Evolutionary conservation across 1,140 invertebrate genomes (phyloP).

Genomic region (Panulirus ornatus): DNA sequence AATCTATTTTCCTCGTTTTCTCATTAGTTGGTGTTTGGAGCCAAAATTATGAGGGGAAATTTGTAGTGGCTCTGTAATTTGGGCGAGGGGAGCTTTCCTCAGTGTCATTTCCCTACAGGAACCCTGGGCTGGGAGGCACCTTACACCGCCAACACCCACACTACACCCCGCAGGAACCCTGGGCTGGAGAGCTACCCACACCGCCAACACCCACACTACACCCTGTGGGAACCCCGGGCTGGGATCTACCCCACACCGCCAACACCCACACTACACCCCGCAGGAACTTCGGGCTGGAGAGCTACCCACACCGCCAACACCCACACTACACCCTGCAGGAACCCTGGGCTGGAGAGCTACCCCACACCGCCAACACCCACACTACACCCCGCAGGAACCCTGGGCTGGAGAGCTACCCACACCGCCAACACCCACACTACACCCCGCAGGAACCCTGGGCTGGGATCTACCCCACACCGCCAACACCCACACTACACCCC

Average conservation of each 20-base stretch:
- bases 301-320: not conserved
- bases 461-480: too few species aligned
- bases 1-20: constrained; percentile 70
- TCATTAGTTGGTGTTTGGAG: constrained; percentile 69
- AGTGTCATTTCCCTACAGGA: constrained; percentile 45
- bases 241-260: not conserved
- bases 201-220: not conserved
- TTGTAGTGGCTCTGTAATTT: constrained; percentile 67
- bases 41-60: constrained; percentile 69
- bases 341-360: too few species aligned
- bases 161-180: not conserved
- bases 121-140: too few species aligned
- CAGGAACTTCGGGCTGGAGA: not conserved
- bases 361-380: too few species aligned
- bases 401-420: not conserved
- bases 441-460: constrained; percentile 47
- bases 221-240: not conserved
- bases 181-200: not conserved
- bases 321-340: too few species aligned
- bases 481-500: not conserved
- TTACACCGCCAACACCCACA: not conserved
- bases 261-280: not conserved
- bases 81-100: constrained; percentile 41
- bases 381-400: not conserved
- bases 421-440: not conserved